Evolutionary conservation across 2,888 invertebrate species (phyloP).

Genomic region (Ceriagrion tenellum): DNA sequence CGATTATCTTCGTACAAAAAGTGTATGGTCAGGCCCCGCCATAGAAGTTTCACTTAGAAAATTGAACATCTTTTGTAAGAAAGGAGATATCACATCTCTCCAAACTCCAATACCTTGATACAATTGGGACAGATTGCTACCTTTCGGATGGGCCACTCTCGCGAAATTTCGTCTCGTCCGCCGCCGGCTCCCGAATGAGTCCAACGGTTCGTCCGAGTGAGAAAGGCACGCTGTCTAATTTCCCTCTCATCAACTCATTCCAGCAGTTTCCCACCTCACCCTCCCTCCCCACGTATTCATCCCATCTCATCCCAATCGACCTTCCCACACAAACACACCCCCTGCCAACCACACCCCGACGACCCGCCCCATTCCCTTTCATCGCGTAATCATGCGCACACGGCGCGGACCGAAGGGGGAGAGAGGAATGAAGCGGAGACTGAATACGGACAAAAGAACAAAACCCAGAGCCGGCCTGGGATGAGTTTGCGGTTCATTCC

Average conservation of each 20-base stretch:
- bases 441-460: conserved; percentile 28
- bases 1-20: too few relatives aligned
- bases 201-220: neutral
- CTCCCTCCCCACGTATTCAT: neutral
- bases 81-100: too few relatives aligned
- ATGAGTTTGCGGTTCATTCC: conserved; percentile 28
- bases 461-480: neutral
- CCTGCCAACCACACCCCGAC: neutral
- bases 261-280: neutral
- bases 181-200: neutral
- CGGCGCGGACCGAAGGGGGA: neutral
- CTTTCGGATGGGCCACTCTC: too few relatives aligned
- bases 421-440: neutral
- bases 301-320: too few relatives aligned
- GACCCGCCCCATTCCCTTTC: neutral
- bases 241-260: neutral
- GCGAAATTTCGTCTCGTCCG: too few relatives aligned
- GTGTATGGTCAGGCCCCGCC: too few relatives aligned
- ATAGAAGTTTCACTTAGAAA: too few relatives aligned
- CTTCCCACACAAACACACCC: neutral
- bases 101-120: too few relatives aligned
- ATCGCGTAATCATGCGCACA: neutral
- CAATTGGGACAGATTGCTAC: too few relatives aligned
- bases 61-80: too few relatives aligned
- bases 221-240: neutral